Evolutionary conservation across 2,113 vertebrate species (phyloP).

Genomic region (Barnardius zonarius): DNA sequence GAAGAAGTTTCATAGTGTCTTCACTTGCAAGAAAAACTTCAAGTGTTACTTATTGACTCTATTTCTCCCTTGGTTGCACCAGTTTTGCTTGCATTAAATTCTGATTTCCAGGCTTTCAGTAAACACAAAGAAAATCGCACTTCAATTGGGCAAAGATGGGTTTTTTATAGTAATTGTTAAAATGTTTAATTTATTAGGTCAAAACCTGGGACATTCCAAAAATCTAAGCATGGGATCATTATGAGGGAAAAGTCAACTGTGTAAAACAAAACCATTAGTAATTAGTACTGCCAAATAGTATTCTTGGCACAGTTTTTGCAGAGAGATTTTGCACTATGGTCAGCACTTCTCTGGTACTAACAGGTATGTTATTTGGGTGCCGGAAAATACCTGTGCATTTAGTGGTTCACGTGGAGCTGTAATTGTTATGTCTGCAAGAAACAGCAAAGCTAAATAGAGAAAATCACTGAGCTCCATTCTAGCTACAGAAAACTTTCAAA

Average conservation of each 20-base stretch:
- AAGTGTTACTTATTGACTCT: not conserved
- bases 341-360: not conserved
- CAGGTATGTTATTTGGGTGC: not conserved
- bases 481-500: not conserved
- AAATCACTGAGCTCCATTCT: not conserved
- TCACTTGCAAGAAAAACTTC: not conserved
- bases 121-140: not conserved
- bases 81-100: accelerated
- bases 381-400: not conserved
- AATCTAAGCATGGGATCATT: not conserved
- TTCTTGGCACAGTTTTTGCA: not conserved
- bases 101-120: not conserved
- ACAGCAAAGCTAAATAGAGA: not conserved
- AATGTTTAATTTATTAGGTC: not conserved
- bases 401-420: not conserved
- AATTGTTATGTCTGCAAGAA: not conserved
- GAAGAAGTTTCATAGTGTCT: not conserved
- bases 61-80: not conserved
- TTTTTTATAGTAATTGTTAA: not conserved
- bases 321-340: not conserved
- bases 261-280: not conserved
- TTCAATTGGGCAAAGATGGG: not conserved
- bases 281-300: not conserved
- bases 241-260: not conserved
- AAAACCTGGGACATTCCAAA: not conserved